Evolutionary conservation across 64 coral and sea anemone species (phyloP).

Genomic region (Exaiptasia diaphana): DNA sequence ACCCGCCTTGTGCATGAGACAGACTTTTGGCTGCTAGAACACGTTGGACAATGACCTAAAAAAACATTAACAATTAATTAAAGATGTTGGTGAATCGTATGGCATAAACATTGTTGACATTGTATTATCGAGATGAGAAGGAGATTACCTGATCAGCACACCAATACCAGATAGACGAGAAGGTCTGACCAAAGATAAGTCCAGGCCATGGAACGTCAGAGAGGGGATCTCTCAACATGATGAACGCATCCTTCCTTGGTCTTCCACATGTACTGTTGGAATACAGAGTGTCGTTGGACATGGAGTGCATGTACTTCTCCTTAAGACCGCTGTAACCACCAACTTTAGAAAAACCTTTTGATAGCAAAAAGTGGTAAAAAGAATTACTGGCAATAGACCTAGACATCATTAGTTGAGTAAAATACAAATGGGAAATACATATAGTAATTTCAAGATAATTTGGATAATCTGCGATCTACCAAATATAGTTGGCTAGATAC

Average conservation of each 20-base stretch:
- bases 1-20: conserved; percentile 88
- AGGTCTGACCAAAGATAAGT: conserved; percentile 86
- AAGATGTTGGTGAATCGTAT: too few relatives aligned
- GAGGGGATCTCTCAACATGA: conserved; percentile 81
- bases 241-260: conserved; percentile 80
- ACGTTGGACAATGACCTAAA: conserved; percentile 89
- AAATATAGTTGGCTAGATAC: too few relatives aligned
- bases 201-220: conserved; percentile 94
- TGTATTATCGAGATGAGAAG: too few relatives aligned
- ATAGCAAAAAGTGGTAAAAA: too few relatives aligned
- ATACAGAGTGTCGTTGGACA: conserved; percentile 72
- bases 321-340: neutral
- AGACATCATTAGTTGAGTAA: too few relatives aligned
- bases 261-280: conserved; percentile 82
- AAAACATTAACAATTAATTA: too few relatives aligned
- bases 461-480: too few relatives aligned
- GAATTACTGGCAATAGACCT: too few relatives aligned
- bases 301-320: conserved; percentile 68
- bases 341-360: conserved; percentile 4
- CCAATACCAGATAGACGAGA: conserved; percentile 97
- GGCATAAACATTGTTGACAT: neutral
- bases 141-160: conserved; percentile 87
- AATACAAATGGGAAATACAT: too few relatives aligned
- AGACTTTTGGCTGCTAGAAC: conserved; percentile 90
- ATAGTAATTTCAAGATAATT: too few relatives aligned